A percentile compares a stretch with the other conserved stretches of the same genome.
Evolutionary conservation across 2,797 vertebrate species (phyloP).

Genomic region (Catharus ustulatus): DNA sequence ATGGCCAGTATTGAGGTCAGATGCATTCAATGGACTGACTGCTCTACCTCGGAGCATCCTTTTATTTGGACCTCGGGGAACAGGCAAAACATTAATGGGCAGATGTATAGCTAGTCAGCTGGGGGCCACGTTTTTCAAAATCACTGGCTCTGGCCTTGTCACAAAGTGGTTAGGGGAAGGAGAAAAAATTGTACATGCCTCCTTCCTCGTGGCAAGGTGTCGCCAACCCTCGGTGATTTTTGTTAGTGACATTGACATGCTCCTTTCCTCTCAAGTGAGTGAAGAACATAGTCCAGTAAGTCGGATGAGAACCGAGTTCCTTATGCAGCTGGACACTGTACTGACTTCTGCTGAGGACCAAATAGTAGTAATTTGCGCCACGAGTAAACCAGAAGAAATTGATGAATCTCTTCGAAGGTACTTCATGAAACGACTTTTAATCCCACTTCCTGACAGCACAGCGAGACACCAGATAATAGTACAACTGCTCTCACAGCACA

Average conservation of each 20-base stretch:
- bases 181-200: constrained; percentile 95
- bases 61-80: constrained; percentile 98
- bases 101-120: constrained; percentile 96
- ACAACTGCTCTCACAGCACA: constrained; percentile 98
- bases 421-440: constrained; percentile 97
- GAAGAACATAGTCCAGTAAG: constrained; percentile 93
- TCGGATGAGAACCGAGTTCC: constrained; percentile 94
- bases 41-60: constrained; percentile 96
- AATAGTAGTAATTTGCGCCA: constrained; percentile 96
- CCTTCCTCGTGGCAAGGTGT: constrained; percentile 95
- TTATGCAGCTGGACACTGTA: constrained; percentile 95
- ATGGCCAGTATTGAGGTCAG: constrained; percentile 97
- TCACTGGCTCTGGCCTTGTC: constrained; percentile 90
- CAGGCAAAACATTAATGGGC: constrained; percentile 94
- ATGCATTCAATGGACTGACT: constrained; percentile 93
- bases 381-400: constrained; percentile 98
- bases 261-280: constrained; percentile 89
- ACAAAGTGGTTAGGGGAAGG: constrained; percentile 96
- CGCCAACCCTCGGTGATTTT: constrained; percentile 97
- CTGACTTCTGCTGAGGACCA: constrained; percentile 95
- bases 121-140: constrained; percentile 93
- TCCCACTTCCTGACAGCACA: constrained; percentile 94
- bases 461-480: constrained; percentile 99
- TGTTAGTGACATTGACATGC: constrained; percentile 95
- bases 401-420: constrained; percentile 96